Evolutionary conservation across 1,140 invertebrate species (phyloP).

Genomic region (Scaptomyza pallida): DNA sequence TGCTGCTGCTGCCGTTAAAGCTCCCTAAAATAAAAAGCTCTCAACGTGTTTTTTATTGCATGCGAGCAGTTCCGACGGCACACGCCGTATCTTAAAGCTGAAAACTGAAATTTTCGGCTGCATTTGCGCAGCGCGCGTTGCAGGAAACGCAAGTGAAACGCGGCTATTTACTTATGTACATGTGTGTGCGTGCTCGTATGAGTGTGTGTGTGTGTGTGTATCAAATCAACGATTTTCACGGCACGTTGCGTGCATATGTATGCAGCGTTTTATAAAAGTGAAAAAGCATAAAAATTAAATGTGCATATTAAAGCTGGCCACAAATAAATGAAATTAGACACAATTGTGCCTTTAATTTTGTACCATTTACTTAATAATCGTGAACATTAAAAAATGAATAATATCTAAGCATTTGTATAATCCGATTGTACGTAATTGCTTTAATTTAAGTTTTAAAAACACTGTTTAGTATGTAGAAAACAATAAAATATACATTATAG

Average conservation of each 20-base stretch:
- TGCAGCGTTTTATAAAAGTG: not conserved
- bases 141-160: constrained; percentile 60
- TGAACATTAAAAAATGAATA: constrained; percentile 1
- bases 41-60: constrained; percentile 8
- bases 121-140: constrained; percentile 71
- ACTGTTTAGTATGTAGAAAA: too few species aligned
- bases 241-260: not conserved
- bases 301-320: not conserved
- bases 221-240: constrained; percentile 38
- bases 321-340: not conserved
- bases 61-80: constrained; percentile 29
- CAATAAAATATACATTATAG: too few species aligned
- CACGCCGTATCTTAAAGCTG: constrained; percentile 40
- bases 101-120: constrained; percentile 62
- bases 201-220: constrained; percentile 17
- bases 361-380: constrained; percentile 16
- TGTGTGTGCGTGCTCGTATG: constrained; percentile 9
- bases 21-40: constrained; percentile 42
- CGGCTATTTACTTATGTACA: not conserved
- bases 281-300: constrained; percentile 26
- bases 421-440: too few species aligned
- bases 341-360: constrained; percentile 19
- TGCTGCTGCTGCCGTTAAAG: constrained; percentile 28
- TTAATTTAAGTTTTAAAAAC: too few species aligned
- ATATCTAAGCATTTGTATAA: too few species aligned